phyloP scores from a whole-genome alignment of 35 echinoderm and acorn worm genomes.

The Chiridota heheva region DNA sequence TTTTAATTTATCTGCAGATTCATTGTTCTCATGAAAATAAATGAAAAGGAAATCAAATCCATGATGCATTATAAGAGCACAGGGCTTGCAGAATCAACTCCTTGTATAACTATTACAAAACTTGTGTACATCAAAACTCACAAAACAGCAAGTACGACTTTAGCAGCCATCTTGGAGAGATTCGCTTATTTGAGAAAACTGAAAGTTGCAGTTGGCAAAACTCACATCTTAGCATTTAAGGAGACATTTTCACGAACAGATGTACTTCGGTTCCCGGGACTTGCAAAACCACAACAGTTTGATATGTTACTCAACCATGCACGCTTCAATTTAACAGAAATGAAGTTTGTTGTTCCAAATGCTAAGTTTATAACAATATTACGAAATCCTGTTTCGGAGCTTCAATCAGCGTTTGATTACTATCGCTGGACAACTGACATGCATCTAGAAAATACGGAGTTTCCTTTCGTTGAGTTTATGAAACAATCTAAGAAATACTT shows the following conservation, averaged over 20 bases:
- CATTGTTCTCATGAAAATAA: too few species aligned
- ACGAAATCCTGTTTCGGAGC: constrained; percentile 20
- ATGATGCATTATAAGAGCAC: too few species aligned
- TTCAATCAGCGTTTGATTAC: constrained; percentile 26
- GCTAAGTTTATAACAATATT: constrained; percentile 35
- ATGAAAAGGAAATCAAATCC: too few species aligned
- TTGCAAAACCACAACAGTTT: not conserved
- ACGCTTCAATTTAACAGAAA: constrained; percentile 1
- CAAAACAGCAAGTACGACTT: constrained; percentile 45
- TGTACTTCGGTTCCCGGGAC: too few species aligned
- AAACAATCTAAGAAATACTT: too few species aligned
- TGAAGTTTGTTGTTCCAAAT: constrained; percentile 10
- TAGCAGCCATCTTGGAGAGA: constrained; percentile 17
- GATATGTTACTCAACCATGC: constrained; percentile 39
- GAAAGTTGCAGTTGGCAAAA: constrained; percentile 18
- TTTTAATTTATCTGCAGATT: too few species aligned
- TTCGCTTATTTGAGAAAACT: constrained; percentile 34
- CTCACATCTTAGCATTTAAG: too few species aligned
- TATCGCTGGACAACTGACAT: not conserved
- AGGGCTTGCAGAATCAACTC: too few species aligned
- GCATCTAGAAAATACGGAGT: not conserved
- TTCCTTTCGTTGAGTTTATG: too few species aligned
- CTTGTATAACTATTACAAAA: not conserved
- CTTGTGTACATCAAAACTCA: constrained; percentile 46
- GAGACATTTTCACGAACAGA: too few species aligned